A percentile compares a stretch with the other conserved stretches of the same genome.
These are phyloP conservation scores for Mixornis gularis DNA, from an alignment of 2,113 vertebrate genomes.

Conservation along the genomic window DNA sequence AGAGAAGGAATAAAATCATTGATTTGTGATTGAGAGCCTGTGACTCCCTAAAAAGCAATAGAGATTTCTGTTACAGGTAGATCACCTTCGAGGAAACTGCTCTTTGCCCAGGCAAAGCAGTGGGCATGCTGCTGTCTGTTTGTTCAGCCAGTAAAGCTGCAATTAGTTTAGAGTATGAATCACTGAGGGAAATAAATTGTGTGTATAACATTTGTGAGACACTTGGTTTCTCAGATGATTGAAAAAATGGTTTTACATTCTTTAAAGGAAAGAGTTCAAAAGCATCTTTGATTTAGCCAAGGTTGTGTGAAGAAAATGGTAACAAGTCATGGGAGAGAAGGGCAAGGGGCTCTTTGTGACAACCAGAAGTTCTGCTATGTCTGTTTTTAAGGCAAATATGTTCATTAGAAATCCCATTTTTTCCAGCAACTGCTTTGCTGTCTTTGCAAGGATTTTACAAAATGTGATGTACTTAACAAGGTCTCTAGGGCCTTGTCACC, in stretches of 20 bases:
- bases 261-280: not conserved
- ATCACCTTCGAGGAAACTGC: not conserved
- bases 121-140: not conserved
- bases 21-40: not conserved
- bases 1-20: not conserved
- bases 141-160: not conserved
- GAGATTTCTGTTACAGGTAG: accelerated
- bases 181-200: not conserved
- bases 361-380: not conserved
- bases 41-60: not conserved
- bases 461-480: not conserved
- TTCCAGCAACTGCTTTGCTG: not conserved
- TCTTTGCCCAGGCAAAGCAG: not conserved
- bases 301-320: not conserved
- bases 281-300: not conserved
- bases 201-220: not conserved
- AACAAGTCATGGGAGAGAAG: not conserved
- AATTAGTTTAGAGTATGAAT: not conserved
- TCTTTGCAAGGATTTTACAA: not conserved
- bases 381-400: not conserved
- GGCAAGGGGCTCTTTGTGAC: not conserved
- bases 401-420: not conserved
- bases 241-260: not conserved
- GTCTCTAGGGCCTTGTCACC: not conserved
- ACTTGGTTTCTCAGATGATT: not conserved